These are phyloP conservation scores for Panthera tigris DNA, from an alignment of 2,113 vertebrate genomes.

Conservation along the genomic window DNA sequence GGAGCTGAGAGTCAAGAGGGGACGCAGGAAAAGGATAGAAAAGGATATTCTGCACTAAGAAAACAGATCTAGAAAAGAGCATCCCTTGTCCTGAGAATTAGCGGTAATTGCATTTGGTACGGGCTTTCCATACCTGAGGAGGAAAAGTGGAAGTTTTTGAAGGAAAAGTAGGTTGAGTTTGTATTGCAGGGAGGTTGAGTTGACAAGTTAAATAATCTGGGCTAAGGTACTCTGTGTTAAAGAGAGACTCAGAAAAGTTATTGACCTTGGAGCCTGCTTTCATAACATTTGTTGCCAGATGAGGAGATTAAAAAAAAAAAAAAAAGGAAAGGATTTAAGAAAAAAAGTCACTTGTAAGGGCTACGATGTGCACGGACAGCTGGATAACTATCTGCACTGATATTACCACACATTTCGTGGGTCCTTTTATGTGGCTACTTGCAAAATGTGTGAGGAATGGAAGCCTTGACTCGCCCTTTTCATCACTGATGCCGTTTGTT, in stretches of 20 bases:
- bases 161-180: not conserved
- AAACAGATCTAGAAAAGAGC: not conserved
- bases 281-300: not conserved
- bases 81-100: not conserved
- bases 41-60: not conserved
- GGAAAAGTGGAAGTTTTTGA: not conserved
- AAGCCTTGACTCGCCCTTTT: constrained; percentile 52
- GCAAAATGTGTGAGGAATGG: constrained; percentile 7
- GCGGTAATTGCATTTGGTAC: not conserved
- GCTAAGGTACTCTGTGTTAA: not conserved
- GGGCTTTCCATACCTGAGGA: not conserved
- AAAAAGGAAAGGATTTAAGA: not conserved
- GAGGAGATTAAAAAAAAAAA: not conserved
- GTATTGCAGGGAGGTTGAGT: not conserved
- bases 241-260: not conserved
- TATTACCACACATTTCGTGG: not conserved
- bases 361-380: not conserved
- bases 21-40: not conserved
- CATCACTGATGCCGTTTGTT: constrained; percentile 50
- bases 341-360: not conserved
- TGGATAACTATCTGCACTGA: not conserved
- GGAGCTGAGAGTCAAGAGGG: not conserved
- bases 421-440: not conserved
- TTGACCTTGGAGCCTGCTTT: not conserved
- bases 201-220: constrained; percentile 26